Conservation (phyloP, 2,888 invertebrate species). For the Drosophila mercatorum region DNA sequence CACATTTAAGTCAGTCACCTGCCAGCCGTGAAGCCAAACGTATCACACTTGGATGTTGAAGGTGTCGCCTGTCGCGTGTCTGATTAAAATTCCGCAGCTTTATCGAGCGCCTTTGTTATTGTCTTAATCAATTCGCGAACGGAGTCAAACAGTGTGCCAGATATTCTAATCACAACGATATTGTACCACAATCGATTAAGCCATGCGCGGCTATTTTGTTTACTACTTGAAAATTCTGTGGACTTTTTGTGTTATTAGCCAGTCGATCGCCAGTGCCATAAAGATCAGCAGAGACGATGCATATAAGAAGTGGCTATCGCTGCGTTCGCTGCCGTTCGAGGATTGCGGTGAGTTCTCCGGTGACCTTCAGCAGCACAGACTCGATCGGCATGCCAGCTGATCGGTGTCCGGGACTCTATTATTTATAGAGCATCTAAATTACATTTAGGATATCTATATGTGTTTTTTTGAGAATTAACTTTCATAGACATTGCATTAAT, state of each 20-base stretch:
- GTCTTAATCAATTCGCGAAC: conserved; percentile 32
- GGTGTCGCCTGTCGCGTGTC: conserved; percentile 16
- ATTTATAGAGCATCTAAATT: background rate
- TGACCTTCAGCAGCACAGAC: background rate
- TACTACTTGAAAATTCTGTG: conserved; percentile 67
- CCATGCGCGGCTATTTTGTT: conserved; percentile 61
- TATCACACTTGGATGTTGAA: conserved; percentile 33
- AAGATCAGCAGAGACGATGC: conserved; percentile 35
- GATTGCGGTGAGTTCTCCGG: conserved; percentile 76
- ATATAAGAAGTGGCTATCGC: conserved; percentile 47
- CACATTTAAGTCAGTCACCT: conserved; percentile 51
- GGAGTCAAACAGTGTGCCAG: conserved; percentile 27
- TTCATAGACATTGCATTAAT: background rate
- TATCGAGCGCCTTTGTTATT: conserved; percentile 56
- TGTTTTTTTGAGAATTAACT: background rate
- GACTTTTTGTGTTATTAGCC: conserved; percentile 38
- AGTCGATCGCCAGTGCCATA: conserved; percentile 23
- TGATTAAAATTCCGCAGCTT: conserved; percentile 18
- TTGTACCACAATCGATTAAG: conserved; percentile 40
- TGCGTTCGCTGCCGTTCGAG: conserved; percentile 75
- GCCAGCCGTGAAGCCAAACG: conserved; percentile 49
- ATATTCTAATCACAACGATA: conserved; percentile 59
- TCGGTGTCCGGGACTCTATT: background rate
- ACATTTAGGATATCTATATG: no score
- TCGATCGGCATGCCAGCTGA: no score